Base-by-base conservation (phyloP, 2,113 vertebrate species). In the Oxyruncus cristatus region DNA sequence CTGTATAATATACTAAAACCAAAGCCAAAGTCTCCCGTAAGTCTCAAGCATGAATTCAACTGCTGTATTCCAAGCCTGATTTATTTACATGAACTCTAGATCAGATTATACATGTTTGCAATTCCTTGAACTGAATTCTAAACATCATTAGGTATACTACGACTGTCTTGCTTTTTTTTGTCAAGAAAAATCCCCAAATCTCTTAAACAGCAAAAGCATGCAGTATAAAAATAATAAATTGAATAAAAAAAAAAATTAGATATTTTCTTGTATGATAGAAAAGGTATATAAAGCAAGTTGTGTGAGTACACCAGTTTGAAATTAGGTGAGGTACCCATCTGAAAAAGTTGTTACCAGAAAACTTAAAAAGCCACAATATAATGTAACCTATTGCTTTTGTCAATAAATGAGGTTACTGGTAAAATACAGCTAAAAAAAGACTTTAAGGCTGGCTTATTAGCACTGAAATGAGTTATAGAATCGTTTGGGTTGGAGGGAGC, bases 91-190 rank as follows among this genome's bases (percentile, higher is more conserved):
- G 22, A 88, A 47, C 16, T 61, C 44, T 65, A 70, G 19, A 37
- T 56, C 41, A 65, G 41, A 80, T 53, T 26, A 66, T 14, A 4
- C 47, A 53, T 32, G n/a, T 52, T n/a, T 88, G 49, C 12, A 30
- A 11, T 67, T 56, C 33, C 39, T 72, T 61, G 53, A 76, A 39
- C 14, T 49, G n/a, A 84, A 93, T 56, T 49, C 12, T 68, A 84
- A 86, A 52, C 8, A 61, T n/a, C 12, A 46, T 42, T 41, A 50
- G 4, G 6, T 62, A 44, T 28, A 63, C 6, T 41, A 55, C 11
- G n/a, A 46, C 47, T 53, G 12, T 22, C 9, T 53, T 68, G 9
- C 0, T 1, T 42, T 18, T 52, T 42, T 17, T 21, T 39, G 0
- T 26, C 14, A 47, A 68, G 53, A 68, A 61, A 61, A 56, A 20